Conservation (phyloP, 2,113 vertebrate genomes). For the Seriola dumerili region DNA sequence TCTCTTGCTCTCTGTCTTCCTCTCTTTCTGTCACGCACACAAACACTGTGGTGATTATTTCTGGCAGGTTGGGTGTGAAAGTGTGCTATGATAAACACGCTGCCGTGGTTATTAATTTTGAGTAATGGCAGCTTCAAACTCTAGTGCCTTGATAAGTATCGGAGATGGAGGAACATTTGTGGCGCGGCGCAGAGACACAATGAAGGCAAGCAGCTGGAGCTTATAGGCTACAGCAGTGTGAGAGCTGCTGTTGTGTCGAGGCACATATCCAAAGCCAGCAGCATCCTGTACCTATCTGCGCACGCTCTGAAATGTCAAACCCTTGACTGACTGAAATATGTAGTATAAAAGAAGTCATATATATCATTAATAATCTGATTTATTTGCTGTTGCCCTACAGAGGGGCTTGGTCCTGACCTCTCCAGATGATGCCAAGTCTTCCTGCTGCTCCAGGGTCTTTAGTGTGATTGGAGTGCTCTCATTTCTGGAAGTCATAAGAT, state of each 20-base stretch:
- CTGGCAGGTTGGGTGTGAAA: constrained; percentile 89
- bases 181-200: constrained; percentile 72
- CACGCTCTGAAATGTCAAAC: constrained; percentile 23
- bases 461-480: constrained; percentile 46
- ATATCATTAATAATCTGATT: background rate
- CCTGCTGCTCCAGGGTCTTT: constrained; percentile 37
- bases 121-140: constrained; percentile 85
- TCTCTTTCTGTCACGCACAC: constrained; percentile 44
- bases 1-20: constrained; percentile 2
- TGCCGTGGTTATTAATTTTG: constrained; percentile 89
- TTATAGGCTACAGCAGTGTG: constrained; percentile 52
- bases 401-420: constrained; percentile 22
- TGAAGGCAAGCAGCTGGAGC: constrained; percentile 74
- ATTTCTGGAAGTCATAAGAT: constrained; percentile 46
- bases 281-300: constrained; percentile 21
- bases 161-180: constrained; percentile 84
- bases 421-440: constrained; percentile 6
- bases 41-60: constrained; percentile 86
- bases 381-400: background rate
- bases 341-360: constrained; percentile 15
- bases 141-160: constrained; percentile 86
- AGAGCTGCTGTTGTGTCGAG: constrained; percentile 49
- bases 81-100: constrained; percentile 89
- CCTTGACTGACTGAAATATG: constrained; percentile 19
- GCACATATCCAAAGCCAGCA: constrained; percentile 55